phyloP scores from a whole-genome alignment of 2,113 vertebrate genomes.

The Neoarius graeffei region DNA sequence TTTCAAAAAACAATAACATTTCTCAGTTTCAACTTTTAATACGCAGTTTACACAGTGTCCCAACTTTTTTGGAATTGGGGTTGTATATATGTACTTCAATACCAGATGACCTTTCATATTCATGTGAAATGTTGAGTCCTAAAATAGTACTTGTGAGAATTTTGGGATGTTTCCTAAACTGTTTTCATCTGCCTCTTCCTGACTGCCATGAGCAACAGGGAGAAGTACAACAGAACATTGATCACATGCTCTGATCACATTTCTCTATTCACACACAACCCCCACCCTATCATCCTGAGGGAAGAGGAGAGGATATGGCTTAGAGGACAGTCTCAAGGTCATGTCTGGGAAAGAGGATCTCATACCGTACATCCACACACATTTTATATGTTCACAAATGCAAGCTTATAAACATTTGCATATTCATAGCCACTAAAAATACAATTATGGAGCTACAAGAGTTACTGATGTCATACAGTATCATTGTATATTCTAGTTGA shows the following conservation, averaged over 20 bases:
- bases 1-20: too few relatives aligned
- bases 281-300: constrained; percentile 16
- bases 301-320: neutral
- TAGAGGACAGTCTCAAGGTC: constrained; percentile 46
- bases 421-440: neutral
- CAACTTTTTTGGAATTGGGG: too few relatives aligned
- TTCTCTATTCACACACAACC: constrained; percentile 35
- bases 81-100: neutral
- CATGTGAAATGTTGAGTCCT: neutral
- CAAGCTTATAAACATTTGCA: neutral
- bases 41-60: too few relatives aligned
- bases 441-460: neutral
- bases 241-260: constrained; percentile 52
- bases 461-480: neutral
- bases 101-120: constrained; percentile 10
- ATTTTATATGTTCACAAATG: neutral
- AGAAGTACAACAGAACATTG: constrained; percentile 24
- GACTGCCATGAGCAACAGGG: constrained; percentile 11
- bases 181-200: neutral
- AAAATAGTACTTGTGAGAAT: neutral
- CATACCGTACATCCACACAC: constrained; percentile 23
- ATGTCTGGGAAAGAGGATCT: constrained; percentile 34
- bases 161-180: constrained; percentile 19
- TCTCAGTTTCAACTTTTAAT: too few relatives aligned
- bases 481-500: neutral